Conservation (phyloP, 2,888 invertebrate genomes). For the Willowsia nigromaculata region DNA sequence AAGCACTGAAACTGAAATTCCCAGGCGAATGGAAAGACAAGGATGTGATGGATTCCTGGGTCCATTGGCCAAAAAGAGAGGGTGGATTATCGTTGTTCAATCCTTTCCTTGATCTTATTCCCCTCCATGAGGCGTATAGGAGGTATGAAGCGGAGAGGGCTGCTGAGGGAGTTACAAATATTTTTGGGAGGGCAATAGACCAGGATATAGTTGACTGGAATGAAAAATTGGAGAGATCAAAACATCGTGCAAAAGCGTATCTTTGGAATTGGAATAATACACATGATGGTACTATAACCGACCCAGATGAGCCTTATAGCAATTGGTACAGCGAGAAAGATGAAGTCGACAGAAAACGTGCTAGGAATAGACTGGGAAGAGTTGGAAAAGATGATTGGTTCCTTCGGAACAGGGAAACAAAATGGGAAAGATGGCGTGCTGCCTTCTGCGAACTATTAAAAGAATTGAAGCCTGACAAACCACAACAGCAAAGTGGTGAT, state of each 20-base stretch:
- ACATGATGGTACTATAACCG: too few species aligned
- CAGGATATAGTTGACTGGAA: conserved; percentile 25
- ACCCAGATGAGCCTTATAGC: too few species aligned
- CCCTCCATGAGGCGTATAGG: conserved; percentile 53
- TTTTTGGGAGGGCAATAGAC: conserved; percentile 7
- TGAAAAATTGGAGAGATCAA: conserved; percentile 35
- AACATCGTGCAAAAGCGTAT: conserved; percentile 30
- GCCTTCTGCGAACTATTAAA: conserved; percentile 43
- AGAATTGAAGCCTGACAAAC: not conserved
- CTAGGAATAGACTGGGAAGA: too few species aligned
- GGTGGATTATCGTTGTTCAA: conserved; percentile 73
- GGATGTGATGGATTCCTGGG: conserved; percentile 74
- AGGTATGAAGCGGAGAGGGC: not conserved
- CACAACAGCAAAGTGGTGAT: not conserved
- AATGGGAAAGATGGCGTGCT: conserved; percentile 53
- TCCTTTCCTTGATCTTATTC: conserved; percentile 70
- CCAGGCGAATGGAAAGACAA: conserved; percentile 45
- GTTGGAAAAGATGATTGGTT: too few species aligned
- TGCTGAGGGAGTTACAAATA: not conserved
- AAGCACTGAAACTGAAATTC: conserved; percentile 66
- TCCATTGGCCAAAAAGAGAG: conserved; percentile 70
- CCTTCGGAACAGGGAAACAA: too few species aligned
- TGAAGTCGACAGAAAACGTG: too few species aligned
- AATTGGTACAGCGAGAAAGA: too few species aligned
- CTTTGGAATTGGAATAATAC: too few species aligned